Base-by-base conservation (phyloP, 2,888 invertebrate species). In the Clusia tigrina region DNA sequence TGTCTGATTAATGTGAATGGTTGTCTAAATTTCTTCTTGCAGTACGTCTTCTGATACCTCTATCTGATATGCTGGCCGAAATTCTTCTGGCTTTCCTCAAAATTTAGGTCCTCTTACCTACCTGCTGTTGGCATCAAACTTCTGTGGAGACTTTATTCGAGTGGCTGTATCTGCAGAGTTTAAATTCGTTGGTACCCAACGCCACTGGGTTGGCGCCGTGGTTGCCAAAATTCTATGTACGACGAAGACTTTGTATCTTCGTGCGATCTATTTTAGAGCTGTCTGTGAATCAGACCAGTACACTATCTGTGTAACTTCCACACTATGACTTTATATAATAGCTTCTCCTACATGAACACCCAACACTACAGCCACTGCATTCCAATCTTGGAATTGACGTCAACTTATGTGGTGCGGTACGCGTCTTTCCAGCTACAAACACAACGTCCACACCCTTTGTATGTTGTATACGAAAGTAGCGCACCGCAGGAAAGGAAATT, bases 131-230 rank as follows among this genome's bases (percentile, higher is more conserved):
- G 12, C 32, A 9, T 12, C 6, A 32, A 32, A 32, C 12, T 32
- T 32, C 12, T 6, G 32, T 12, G 32, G 32, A 32, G 6, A 32
- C 6, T 9, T 12, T 32, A 12, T 6, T 9, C 32, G 32, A 9
- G 32, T 32, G 6, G 32, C 32, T 6, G 12, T 12, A 12, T 32
- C 32, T 32, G 32, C 32, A 32, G 32, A 32, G 32, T 32, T 32
- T 32, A 9, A 6, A 12, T 52, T 26, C 24, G 61, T 57, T 1
- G 63, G 58, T 53, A 63, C 60, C 56, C 56, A 63, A 25, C 54
- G 53, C 65, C 63, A 65, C 17, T 56, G 22, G 37, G 32, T 9
- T 12, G 6, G 32, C 12, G 6, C 6, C 32, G 32, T 32, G 6
- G 32, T 32, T 9, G 6, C 12, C 6, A 32, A 12, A 9, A 32